Base-by-base conservation (phyloP, 2,797 vertebrate species). In the Miichthys miiuy region DNA sequence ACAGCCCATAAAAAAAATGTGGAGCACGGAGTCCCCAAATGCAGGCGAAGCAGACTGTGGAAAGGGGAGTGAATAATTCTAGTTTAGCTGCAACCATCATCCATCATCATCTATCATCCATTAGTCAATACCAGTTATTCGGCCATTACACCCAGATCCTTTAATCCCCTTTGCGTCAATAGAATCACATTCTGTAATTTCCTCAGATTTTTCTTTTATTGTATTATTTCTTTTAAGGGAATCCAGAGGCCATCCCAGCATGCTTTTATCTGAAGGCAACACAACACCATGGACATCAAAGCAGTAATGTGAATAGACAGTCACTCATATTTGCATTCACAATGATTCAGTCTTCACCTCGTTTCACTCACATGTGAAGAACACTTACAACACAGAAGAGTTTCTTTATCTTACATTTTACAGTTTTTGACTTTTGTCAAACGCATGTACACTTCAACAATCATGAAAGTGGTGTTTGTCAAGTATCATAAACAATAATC, bases 21-120 rank as follows among this genome's bases (percentile, higher is more conserved):
- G 70, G 81, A 90, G 70, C 81, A 84, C 50, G 71, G 66, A 72
- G 69, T 83, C 72, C 81, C 77, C 55, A 1, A 77, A 70, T 2
- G 23, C 74, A 50, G 65, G 21, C 8, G 18, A 67, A 27, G 44
- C 70, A 75, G 61, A 78, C 47, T 58, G 74, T 64, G 48, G 46
- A 68, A 64, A 79, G 41, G 20, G 44, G 1, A 61, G 72, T 70
- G 77, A 84, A 80, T 82, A 71, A 82, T 87, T 80, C 3, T 17
- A 25, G 34, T 77, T 64, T 64, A 66, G 54, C 80, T 52, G 50
- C 74, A 77, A 55, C 60, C 30, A 20, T 61, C 76, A 76, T 84
- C 78, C 74, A 72, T 74, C 77, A 69, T 67, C 72, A 77, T 67
- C 67, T 25, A 66, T 87, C 72, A 68, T 70, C 46, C 0, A 14